Percentiles rank a stretch among this genome's conserved stretches.
These are phyloP conservation scores for Nephrotoma appendiculata DNA, from an alignment of 2,888 invertebrate species.

Conservation along the genomic window DNA sequence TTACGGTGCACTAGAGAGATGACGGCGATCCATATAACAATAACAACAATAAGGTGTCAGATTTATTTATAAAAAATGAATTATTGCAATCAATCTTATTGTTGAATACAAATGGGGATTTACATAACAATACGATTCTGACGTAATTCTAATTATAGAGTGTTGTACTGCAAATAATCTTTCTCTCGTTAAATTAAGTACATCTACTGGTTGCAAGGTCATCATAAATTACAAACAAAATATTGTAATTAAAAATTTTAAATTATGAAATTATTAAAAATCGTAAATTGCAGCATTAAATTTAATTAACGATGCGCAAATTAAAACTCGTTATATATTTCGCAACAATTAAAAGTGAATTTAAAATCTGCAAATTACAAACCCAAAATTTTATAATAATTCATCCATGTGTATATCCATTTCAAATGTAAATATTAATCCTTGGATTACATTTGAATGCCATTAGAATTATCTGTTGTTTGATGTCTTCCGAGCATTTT, in stretches of 20 bases:
- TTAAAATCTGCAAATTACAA: neutral
- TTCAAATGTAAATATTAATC: neutral
- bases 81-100: neutral
- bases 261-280: neutral
- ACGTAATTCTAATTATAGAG: neutral
- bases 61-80: neutral
- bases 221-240: neutral
- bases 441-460: neutral
- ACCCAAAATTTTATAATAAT: neutral
- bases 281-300: neutral
- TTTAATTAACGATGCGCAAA: neutral
- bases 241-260: neutral
- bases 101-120: neutral
- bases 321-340: neutral
- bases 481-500: neutral
- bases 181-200: neutral
- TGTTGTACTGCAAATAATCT: neutral
- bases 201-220: neutral
- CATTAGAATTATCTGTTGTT: neutral
- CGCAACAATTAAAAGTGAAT: neutral
- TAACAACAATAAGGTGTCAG: neutral
- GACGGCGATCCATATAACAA: neutral
- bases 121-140: neutral
- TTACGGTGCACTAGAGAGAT: too few relatives aligned
- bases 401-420: neutral